Percentiles rank a stretch among this genome's conserved stretches.
These are phyloP conservation scores for Rhinolophus sinicus DNA, from an alignment of 2,113 vertebrate genomes.

Conservation along the genomic window DNA sequence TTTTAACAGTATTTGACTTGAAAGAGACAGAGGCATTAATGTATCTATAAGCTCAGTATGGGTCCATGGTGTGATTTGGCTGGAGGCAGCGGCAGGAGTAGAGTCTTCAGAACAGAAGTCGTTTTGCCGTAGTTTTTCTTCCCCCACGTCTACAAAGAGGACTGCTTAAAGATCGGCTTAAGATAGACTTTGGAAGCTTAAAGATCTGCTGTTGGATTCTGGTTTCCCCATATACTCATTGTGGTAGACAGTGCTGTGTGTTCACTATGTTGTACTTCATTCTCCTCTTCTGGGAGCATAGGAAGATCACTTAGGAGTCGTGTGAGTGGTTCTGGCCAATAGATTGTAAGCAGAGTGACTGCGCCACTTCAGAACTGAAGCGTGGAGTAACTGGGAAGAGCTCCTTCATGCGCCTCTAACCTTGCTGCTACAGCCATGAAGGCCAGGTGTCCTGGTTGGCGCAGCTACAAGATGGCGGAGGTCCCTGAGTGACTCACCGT, in stretches of 20 bases:
- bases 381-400: neutral
- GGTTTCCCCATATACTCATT: neutral
- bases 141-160: neutral
- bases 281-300: neutral
- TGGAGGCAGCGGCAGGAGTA: neutral
- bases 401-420: neutral
- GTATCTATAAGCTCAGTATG: fast-evolving
- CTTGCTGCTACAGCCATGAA: neutral
- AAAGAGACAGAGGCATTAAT: neutral
- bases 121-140: neutral
- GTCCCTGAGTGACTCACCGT: neutral
- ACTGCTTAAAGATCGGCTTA: neutral
- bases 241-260: neutral
- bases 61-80: neutral
- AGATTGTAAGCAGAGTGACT: neutral
- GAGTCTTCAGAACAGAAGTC: neutral
- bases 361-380: neutral
- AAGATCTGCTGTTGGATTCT: neutral
- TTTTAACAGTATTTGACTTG: neutral
- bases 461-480: neutral
- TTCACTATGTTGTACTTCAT: neutral
- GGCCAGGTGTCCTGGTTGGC: neutral
- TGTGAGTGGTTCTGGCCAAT: neutral
- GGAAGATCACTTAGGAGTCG: neutral
- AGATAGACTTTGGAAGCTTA: neutral